phyloP scores from a whole-genome alignment of 2,888 invertebrate genomes.

The Eubasilissa splendida region DNA sequence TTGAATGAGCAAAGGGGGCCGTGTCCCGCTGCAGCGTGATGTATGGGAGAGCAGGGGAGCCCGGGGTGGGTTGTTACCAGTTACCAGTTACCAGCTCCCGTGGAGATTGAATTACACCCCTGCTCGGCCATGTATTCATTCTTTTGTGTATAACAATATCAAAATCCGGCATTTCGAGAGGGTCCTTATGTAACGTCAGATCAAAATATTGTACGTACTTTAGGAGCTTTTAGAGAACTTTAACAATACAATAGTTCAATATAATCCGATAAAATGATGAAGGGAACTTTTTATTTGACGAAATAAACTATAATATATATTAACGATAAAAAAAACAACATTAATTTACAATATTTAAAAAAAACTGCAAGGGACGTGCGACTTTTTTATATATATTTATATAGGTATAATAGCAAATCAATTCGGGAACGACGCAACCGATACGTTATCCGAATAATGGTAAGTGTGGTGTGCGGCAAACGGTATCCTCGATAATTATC shows the following conservation, averaged over 20 bases:
- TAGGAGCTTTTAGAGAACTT: conserved; percentile 37
- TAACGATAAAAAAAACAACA: no score
- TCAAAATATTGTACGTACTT: conserved; percentile 57
- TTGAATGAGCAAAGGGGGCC: conserved; percentile 24
- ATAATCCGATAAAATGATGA: neutral
- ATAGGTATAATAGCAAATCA: no score
- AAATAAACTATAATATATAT: no score
- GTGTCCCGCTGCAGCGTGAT: conserved; percentile 22
- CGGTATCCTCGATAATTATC: no score
- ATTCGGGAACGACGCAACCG: no score
- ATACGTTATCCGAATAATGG: no score
- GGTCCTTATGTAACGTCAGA: conserved; percentile 45
- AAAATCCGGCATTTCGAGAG: conserved; percentile 44
- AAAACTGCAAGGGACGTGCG: no score
- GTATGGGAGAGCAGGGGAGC: conserved; percentile 19
- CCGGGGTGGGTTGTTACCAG: conserved; percentile 29
- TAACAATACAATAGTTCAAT: conserved; percentile 26
- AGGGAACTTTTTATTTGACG: no score
- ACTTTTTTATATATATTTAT: no score
- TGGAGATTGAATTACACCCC: conserved; percentile 51
- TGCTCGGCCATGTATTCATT: conserved; percentile 36
- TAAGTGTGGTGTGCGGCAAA: no score
- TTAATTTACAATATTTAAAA: no score
- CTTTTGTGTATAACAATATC: conserved; percentile 43
- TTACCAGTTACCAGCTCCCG: conserved; percentile 32